Conservation (phyloP, 2,113 vertebrate species). For the Poicephalus gulielmi region DNA sequence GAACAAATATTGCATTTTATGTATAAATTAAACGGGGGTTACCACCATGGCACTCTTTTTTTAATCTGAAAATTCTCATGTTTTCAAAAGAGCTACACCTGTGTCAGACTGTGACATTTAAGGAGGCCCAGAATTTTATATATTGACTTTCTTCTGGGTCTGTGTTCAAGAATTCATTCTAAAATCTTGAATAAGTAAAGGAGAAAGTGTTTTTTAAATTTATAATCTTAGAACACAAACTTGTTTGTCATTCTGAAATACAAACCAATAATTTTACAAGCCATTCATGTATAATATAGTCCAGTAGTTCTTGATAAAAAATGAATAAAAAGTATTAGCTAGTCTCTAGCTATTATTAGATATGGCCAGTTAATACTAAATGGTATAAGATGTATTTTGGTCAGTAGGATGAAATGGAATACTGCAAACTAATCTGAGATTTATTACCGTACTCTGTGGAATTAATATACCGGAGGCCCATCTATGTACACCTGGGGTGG, state of each 20-base stretch:
- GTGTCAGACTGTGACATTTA: neutral
- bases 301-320: neutral
- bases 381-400: neutral
- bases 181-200: neutral
- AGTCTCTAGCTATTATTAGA: neutral
- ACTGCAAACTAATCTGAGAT: neutral
- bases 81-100: neutral
- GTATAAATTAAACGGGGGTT: neutral
- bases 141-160: neutral
- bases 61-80: neutral
- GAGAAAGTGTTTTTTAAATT: neutral
- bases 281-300: conserved; percentile 55
- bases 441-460: neutral
- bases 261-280: neutral
- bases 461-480: neutral
- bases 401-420: conserved; percentile 9
- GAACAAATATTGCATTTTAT: neutral
- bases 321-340: neutral
- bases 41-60: conserved; percentile 13
- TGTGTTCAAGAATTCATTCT: neutral
- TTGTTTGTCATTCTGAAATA: neutral
- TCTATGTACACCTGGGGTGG: neutral
- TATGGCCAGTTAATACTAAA: neutral
- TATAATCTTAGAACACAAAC: neutral
- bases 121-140: neutral